phyloP scores from a whole-genome alignment of 2,797 vertebrate genomes.

The Pangasius sanitwongsei region DNA sequence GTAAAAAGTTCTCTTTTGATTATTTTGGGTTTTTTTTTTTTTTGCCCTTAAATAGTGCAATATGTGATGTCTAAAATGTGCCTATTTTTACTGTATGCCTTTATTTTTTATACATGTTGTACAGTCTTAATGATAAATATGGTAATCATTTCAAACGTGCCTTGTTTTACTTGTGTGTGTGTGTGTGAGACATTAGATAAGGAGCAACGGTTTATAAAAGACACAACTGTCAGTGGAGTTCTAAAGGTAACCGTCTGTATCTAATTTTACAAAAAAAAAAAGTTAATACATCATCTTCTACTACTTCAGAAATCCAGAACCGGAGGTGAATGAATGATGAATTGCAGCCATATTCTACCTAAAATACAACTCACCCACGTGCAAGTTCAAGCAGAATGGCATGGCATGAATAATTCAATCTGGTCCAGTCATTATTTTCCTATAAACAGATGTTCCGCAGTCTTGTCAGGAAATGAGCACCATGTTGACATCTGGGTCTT shows the following conservation, averaged over 20 bases:
- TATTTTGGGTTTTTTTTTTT: not conserved
- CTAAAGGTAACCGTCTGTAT: not conserved
- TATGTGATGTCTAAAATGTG: slow-evolving; percentile 73
- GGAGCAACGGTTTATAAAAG: not conserved
- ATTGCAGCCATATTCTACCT: not conserved
- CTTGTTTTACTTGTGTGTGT: slow-evolving; percentile 43
- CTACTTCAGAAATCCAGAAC: not conserved
- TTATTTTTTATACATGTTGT: slow-evolving; percentile 49
- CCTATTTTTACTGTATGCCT: slow-evolving; percentile 63
- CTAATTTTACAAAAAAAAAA: not conserved
- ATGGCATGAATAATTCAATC: not conserved
- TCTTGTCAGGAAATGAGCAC: not conserved
- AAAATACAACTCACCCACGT: not conserved
- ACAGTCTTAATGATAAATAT: slow-evolving; percentile 52
- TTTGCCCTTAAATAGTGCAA: slow-evolving; percentile 64
- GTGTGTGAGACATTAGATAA: not conserved
- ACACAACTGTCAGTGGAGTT: not conserved
- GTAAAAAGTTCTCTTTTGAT: not conserved
- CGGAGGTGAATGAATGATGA: not conserved
- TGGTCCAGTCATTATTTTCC: not conserved
- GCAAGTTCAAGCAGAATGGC: not conserved
- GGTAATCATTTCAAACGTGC: slow-evolving; percentile 45
- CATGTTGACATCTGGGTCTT: not conserved
- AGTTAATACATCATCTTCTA: not conserved
- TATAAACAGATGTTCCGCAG: not conserved